A percentile compares a stretch with the other conserved stretches of the same genome.
These are phyloP conservation scores for Lagodon rhomboides DNA, from an alignment of 2,797 vertebrate species.

Conservation along the genomic window DNA sequence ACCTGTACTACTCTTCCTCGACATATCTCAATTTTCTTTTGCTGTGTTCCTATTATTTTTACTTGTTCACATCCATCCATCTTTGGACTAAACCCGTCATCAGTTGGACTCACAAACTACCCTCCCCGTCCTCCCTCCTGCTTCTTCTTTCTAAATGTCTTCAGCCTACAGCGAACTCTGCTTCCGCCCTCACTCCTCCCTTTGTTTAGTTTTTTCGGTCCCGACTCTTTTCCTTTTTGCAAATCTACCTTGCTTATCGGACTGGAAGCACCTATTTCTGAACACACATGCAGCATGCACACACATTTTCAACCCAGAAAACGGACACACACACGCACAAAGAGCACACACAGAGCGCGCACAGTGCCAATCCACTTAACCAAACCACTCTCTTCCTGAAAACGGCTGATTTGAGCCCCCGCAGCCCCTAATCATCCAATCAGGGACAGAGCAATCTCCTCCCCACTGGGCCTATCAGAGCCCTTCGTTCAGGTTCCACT, in stretches of 20 bases:
- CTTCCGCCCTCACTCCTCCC: conserved; percentile 17
- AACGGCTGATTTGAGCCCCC: conserved; percentile 92
- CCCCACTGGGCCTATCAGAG: conserved; percentile 89
- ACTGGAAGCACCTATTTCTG: conserved; percentile 39
- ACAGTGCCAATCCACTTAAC: conserved; percentile 92
- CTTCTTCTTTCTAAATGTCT: conserved; percentile 3
- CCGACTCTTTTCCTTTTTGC: conserved; percentile 18
- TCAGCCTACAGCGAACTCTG: background rate
- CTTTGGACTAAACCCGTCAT: background rate
- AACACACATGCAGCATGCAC: conserved; percentile 24
- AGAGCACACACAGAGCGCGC: conserved; percentile 72
- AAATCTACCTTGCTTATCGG: conserved; percentile 43
- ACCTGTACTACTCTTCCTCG: conserved; percentile 36
- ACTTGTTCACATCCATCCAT: background rate
- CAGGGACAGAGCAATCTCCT: conserved; percentile 92
- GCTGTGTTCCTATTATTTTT: background rate
- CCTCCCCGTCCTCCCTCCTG: conserved; percentile 12
- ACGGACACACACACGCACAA: conserved; percentile 65
- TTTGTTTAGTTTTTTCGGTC: conserved; percentile 23
- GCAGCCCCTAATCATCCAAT: conserved; percentile 98
- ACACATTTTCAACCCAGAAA: conserved; percentile 54
- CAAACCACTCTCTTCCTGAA: conserved; percentile 91
- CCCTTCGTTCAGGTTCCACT: conserved; percentile 87
- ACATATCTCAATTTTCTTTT: background rate
- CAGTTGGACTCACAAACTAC: conserved; percentile 1